These are phyloP conservation scores for Microcebus griseorufus DNA, from an alignment of 2,113 vertebrate genomes.

Conservation along the genomic window DNA sequence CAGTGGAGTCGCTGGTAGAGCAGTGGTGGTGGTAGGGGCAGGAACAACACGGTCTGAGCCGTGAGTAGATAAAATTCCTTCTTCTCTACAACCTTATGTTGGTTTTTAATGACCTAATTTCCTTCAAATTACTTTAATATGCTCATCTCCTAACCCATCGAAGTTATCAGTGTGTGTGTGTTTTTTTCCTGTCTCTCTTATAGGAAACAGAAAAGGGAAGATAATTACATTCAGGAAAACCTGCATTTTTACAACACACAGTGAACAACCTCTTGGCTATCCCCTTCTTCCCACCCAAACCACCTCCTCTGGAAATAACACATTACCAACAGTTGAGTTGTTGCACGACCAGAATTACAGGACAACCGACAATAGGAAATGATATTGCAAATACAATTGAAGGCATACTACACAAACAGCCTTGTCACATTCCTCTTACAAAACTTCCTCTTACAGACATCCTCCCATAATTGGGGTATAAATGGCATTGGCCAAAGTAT, in stretches of 20 bases:
- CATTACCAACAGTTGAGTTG: background rate
- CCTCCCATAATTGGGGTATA: conserved; percentile 21
- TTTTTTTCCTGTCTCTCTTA: background rate
- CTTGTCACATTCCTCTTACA: conserved; percentile 64
- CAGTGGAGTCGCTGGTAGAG: rapidly evolving
- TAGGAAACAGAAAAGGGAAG: conserved; percentile 28
- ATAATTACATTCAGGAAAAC: background rate
- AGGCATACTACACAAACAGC: background rate
- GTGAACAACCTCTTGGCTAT: background rate
- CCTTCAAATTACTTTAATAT: conserved; percentile 21
- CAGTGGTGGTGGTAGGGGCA: background rate
- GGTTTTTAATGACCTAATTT: conserved; percentile 19
- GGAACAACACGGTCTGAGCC: background rate
- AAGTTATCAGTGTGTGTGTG: background rate
- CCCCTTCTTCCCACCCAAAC: conserved; percentile 51
- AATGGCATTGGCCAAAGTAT: background rate
- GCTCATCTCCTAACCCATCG: conserved; percentile 27
- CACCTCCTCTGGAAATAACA: conserved; percentile 55
- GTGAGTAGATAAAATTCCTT: background rate
- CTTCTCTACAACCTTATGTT: background rate
- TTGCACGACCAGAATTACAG: conserved; percentile 69
- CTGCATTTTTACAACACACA: conserved; percentile 32
- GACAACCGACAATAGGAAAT: conserved; percentile 69
- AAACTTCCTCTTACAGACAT: conserved; percentile 70
- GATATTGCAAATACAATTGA: conserved; percentile 65